A percentile compares a stretch with the other conserved stretches of the same genome.
These are phyloP conservation scores for Acanthococcus lagerstroemiae DNA, from an alignment of 2,888 invertebrate genomes.

Conservation along the genomic window DNA sequence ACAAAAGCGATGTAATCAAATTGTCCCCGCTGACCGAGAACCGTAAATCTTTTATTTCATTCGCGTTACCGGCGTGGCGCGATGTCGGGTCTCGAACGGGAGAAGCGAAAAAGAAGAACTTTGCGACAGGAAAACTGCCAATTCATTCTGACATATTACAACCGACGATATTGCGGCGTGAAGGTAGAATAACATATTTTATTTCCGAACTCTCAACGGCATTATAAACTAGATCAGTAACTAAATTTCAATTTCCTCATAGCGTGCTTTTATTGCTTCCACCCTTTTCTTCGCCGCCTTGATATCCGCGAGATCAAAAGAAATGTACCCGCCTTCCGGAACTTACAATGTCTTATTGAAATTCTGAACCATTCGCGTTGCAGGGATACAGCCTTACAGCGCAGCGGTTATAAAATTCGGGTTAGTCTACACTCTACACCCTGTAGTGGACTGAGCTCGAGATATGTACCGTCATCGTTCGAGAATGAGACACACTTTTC, in stretches of 20 bases:
- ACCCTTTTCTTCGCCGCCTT: not conserved
- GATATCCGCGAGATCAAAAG: too few relatives aligned
- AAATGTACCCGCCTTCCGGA: too few relatives aligned
- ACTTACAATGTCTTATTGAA: too few relatives aligned
- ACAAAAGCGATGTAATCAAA: conserved; percentile 4
- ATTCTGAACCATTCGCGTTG: too few relatives aligned
- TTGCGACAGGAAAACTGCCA: not conserved
- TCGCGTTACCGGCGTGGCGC: not conserved
- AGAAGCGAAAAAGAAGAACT: not conserved
- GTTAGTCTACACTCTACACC: too few relatives aligned
- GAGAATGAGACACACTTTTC: too few relatives aligned
- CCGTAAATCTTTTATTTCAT: not conserved
- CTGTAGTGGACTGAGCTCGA: too few relatives aligned
- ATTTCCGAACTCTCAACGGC: conserved; percentile 1
- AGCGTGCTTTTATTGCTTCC: not conserved
- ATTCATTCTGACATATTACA: conserved; percentile 8
- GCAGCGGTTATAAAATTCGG: too few relatives aligned
- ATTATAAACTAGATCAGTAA: conserved; percentile 1
- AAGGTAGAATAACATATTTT: not conserved
- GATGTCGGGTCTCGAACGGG: not conserved
- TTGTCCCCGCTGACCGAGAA: not conserved
- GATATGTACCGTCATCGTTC: too few relatives aligned
- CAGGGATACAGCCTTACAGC: too few relatives aligned
- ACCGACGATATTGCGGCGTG: not conserved
- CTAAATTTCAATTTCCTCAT: conserved; percentile 8